Conservation (phyloP, 92 coral and sea anemone species). For the Siderastrea radians region DNA sequence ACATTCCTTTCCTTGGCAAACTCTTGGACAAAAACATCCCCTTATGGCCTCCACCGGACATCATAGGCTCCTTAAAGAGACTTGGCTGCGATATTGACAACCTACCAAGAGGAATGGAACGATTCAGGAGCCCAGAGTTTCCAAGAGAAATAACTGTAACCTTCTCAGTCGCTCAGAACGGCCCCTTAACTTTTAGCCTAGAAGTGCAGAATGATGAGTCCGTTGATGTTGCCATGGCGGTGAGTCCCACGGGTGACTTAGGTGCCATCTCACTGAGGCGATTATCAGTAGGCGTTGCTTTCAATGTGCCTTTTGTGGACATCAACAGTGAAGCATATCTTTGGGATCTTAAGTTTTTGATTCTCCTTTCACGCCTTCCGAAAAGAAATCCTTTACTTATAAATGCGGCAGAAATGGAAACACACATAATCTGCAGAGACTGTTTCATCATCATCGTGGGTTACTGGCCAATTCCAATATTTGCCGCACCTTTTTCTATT, state of each 20-base stretch:
- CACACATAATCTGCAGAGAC: slow-evolving; percentile 63
- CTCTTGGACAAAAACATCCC: slow-evolving; percentile 53
- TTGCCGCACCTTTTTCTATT: slow-evolving; percentile 70
- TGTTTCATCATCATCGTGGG: slow-evolving; percentile 75
- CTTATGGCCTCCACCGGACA: slow-evolving; percentile 74
- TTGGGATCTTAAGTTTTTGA: slow-evolving; percentile 59
- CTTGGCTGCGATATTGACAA: slow-evolving; percentile 61
- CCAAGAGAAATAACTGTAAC: slow-evolving; percentile 51
- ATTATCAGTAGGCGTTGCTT: slow-evolving; percentile 64
- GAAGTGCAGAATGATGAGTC: slow-evolving; percentile 69
- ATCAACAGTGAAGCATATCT: slow-evolving; percentile 56
- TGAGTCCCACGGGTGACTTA: slow-evolving; percentile 19
- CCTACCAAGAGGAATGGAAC: slow-evolving; percentile 63
- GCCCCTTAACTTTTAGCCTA: slow-evolving; percentile 57
- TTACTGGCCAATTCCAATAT: slow-evolving; percentile 66
- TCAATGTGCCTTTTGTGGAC: slow-evolving; percentile 70
- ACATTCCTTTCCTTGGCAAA: slow-evolving; percentile 56
- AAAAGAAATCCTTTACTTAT: slow-evolving; percentile 58
- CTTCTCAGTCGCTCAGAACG: slow-evolving; percentile 54
- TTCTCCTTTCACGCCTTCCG: slow-evolving; percentile 74
- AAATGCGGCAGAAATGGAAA: slow-evolving; percentile 71
- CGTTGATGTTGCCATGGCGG: slow-evolving; percentile 25
- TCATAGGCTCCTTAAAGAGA: slow-evolving; percentile 27
- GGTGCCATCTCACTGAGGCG: slow-evolving; percentile 54
- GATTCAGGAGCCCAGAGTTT: slow-evolving; percentile 61